A percentile compares a stretch with the other conserved stretches of the same genome.
Conservation (phyloP, 2,797 vertebrate species). For the Sarcophilus harrisii region DNA sequence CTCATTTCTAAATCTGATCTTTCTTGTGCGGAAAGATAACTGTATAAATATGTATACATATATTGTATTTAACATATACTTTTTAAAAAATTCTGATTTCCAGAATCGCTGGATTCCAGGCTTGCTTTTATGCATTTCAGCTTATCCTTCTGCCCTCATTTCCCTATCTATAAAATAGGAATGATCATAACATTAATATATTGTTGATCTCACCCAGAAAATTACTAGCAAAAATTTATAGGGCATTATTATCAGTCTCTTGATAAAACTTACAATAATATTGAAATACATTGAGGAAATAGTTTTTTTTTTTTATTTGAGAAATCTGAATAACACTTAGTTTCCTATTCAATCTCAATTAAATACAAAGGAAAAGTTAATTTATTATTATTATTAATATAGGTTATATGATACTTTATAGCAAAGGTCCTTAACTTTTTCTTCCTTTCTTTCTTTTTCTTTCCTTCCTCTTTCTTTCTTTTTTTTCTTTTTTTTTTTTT, state of each 20-base stretch:
- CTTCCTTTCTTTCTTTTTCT: too few relatives aligned
- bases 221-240: constrained; percentile 31
- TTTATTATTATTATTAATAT: background rate
- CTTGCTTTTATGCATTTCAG: background rate
- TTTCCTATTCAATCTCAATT: constrained; percentile 48
- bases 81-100: too few relatives aligned
- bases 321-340: constrained; percentile 21
- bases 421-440: background rate
- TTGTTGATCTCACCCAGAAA: constrained; percentile 32
- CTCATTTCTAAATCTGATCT: too few relatives aligned
- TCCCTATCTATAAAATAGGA: constrained; percentile 2
- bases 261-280: constrained; percentile 56
- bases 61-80: too few relatives aligned
- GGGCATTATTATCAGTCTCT: constrained; percentile 12
- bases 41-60: too few relatives aligned
- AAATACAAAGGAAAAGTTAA: constrained; percentile 20
- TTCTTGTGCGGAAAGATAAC: too few relatives aligned
- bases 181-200: background rate
- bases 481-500: background rate
- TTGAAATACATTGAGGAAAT: background rate
- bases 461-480: too few relatives aligned
- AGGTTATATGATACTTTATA: background rate
- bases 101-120: background rate
- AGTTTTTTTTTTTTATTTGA: background rate
- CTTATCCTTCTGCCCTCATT: background rate